A percentile compares a stretch with the other conserved stretches of the same genome.
Evolutionary conservation across 2,113 vertebrate genomes (phyloP).

Genomic region (Brachyhypopomus occidentalis): DNA sequence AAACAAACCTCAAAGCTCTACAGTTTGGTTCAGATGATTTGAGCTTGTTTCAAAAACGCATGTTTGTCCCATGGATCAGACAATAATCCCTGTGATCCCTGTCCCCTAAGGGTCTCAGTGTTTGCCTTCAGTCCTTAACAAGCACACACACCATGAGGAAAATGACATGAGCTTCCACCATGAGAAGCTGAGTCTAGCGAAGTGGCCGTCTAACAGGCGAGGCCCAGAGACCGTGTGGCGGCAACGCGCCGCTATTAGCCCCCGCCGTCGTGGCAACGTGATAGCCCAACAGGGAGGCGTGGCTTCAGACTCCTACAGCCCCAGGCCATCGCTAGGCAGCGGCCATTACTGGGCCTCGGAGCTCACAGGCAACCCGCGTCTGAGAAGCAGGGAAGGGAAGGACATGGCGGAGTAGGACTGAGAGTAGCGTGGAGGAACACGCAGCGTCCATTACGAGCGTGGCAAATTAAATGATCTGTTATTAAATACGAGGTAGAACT

Average conservation of each 20-base stretch:
- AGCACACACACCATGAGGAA: slow-evolving; percentile 33
- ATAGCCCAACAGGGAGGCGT: slow-evolving; percentile 22
- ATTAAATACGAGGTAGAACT: slow-evolving; percentile 72
- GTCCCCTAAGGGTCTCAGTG: slow-evolving; percentile 12
- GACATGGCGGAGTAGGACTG: slow-evolving; percentile 36
- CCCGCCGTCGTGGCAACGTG: slow-evolving; percentile 3
- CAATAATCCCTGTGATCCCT: too few relatives aligned
- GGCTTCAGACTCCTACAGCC: slow-evolving; percentile 5
- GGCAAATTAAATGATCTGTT: slow-evolving; percentile 65
- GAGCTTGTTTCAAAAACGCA: slow-evolving; percentile 1
- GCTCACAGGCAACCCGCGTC: slow-evolving; percentile 36
- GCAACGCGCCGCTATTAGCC: slow-evolving; percentile 7
- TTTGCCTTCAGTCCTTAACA: slow-evolving; percentile 16
- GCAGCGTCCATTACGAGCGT: slow-evolving; percentile 54
- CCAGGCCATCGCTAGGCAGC: neutral
- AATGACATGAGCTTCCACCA: slow-evolving; percentile 30
- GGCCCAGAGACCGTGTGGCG: neutral
- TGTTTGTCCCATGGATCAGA: slow-evolving; percentile 1
- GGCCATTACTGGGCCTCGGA: slow-evolving; percentile 7
- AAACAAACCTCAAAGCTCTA: neutral
- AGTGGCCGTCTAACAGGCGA: neutral
- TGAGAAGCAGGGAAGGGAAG: slow-evolving; percentile 40
- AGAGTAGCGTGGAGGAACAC: slow-evolving; percentile 57
- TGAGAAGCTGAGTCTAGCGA: slow-evolving; percentile 2
- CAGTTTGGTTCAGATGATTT: neutral